phyloP scores from a whole-genome alignment of 1,140 invertebrate genomes.

The Chelonus insularis region DNA sequence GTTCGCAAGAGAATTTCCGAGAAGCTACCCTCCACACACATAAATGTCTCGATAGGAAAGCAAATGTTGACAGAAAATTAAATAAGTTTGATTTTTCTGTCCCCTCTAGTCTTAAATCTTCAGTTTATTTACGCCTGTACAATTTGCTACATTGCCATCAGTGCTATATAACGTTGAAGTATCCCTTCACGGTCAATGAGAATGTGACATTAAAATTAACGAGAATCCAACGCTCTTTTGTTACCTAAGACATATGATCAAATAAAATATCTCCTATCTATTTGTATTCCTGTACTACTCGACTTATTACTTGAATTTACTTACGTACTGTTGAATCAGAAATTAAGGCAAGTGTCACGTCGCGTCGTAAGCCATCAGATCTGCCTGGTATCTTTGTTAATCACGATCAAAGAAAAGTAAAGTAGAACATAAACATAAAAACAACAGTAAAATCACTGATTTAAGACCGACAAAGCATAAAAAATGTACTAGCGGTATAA shows the following conservation, averaged over 20 bases:
- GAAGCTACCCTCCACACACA: too few species aligned
- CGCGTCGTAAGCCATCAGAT: conserved; percentile 27
- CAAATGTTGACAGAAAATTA: conserved; percentile 23
- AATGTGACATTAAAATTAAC: too few species aligned
- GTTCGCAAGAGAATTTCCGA: not conserved
- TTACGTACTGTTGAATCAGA: not conserved
- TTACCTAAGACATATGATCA: too few species aligned
- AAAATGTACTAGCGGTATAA: too few species aligned
- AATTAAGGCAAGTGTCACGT: conserved; percentile 24
- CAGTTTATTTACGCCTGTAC: too few species aligned
- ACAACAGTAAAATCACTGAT: not conserved
- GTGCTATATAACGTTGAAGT: too few species aligned
- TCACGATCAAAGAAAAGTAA: not conserved
- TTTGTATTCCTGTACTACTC: too few species aligned
- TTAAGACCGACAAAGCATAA: too few species aligned
- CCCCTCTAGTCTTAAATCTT: not conserved
- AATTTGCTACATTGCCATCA: too few species aligned
- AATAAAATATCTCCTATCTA: too few species aligned
- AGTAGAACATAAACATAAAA: not conserved
- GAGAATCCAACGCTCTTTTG: too few species aligned
- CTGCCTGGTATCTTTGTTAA: not conserved
- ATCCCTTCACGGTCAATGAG: too few species aligned
- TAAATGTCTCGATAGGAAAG: not conserved
- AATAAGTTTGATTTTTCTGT: conserved; percentile 19
- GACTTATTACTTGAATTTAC: not conserved